These are phyloP conservation scores for Thaumetopoea pityocampa DNA, from an alignment of 1,140 invertebrate genomes.

Conservation along the genomic window DNA sequence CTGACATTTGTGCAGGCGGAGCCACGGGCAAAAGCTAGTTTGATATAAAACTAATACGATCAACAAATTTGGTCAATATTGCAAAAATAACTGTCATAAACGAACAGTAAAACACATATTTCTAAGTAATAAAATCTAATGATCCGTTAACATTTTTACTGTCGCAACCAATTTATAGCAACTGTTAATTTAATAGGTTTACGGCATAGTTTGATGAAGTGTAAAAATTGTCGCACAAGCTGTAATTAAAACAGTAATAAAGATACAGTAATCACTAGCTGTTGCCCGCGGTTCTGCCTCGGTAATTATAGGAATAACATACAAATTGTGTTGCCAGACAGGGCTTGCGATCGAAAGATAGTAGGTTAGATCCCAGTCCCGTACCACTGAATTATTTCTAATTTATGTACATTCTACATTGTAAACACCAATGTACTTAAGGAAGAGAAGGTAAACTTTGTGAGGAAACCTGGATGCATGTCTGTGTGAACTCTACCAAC, in stretches of 20 bases:
- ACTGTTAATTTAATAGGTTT: constrained; percentile 10
- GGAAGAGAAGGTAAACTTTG: too few species aligned
- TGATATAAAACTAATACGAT: not conserved
- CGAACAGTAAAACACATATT: constrained; percentile 4
- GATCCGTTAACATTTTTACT: constrained; percentile 2
- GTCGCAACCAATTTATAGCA: constrained; percentile 9
- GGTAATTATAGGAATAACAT: not conserved
- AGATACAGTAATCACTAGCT: not conserved
- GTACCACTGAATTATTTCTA: too few species aligned
- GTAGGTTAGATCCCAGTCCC: too few species aligned
- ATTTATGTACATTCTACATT: too few species aligned
- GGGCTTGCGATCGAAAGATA: too few species aligned
- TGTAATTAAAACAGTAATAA: constrained; percentile 1
- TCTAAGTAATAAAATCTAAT: constrained; percentile 6
- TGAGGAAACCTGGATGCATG: too few species aligned
- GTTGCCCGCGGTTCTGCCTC: not conserved
- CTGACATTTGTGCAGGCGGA: too few species aligned
- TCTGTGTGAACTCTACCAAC: too few species aligned
- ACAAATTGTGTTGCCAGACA: too few species aligned
- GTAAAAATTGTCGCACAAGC: constrained; percentile 15
- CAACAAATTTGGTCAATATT: constrained; percentile 2
- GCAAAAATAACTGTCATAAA: constrained; percentile 3
- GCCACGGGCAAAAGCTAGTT: too few species aligned
- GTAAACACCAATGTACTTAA: too few species aligned
- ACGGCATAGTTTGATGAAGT: constrained; percentile 4